These are phyloP conservation scores for Apistogramma diplotaenia DNA, from an alignment of 2,113 vertebrate species.

Conservation along the genomic window DNA sequence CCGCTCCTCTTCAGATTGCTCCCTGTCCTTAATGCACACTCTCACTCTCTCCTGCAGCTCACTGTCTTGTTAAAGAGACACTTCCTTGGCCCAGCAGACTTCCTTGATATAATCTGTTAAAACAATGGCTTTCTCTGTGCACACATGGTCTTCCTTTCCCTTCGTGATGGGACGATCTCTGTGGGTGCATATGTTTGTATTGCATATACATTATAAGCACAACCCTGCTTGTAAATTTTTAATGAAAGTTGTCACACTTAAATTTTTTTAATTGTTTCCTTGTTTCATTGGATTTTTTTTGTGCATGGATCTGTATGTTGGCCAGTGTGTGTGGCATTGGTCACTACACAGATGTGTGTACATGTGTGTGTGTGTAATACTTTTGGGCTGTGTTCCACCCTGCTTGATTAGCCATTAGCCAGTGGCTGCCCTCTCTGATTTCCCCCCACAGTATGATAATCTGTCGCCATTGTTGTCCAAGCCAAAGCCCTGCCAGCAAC, in stretches of 20 bases:
- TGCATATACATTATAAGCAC: background rate
- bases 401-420: constrained; percentile 58
- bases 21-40: constrained; percentile 19
- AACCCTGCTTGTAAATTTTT: background rate
- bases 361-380: background rate
- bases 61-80: constrained; percentile 65
- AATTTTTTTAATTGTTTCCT: background rate
- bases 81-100: constrained; percentile 56
- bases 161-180: constrained; percentile 2
- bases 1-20: constrained; percentile 39
- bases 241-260: background rate
- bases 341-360: background rate
- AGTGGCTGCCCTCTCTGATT: constrained; percentile 27
- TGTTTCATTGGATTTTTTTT: background rate
- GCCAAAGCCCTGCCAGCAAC: constrained; percentile 5
- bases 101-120: constrained; percentile 60
- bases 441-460: constrained; percentile 28
- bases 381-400: constrained; percentile 20
- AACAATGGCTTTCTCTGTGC: constrained; percentile 46
- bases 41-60: constrained; percentile 42
- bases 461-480: constrained; percentile 11
- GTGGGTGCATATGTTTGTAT: background rate
- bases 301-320: background rate
- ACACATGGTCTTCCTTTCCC: background rate
- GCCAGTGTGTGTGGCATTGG: background rate